These are phyloP conservation scores for Campylomormyrus tamandua DNA, from an alignment of 2,113 vertebrate genomes.

Conservation along the genomic window DNA sequence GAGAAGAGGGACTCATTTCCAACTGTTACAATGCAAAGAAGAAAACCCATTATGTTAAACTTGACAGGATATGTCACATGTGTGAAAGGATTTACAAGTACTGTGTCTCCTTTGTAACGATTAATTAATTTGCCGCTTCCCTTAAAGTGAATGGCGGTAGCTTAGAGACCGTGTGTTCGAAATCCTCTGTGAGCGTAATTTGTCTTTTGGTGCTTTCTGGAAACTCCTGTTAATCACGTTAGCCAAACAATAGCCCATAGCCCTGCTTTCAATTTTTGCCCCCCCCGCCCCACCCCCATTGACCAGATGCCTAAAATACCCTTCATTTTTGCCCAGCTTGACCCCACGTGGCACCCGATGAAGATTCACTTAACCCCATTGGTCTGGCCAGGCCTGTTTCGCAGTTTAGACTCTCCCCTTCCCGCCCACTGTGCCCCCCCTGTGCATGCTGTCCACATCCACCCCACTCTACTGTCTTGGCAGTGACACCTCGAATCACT, in stretches of 20 bases:
- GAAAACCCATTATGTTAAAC: background rate
- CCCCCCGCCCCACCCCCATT: background rate
- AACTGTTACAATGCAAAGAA: background rate
- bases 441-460: background rate
- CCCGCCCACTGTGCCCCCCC: background rate
- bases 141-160: background rate
- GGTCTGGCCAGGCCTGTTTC: background rate
- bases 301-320: background rate
- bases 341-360: background rate
- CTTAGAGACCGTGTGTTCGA: background rate
- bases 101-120: background rate
- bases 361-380: background rate
- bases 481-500: background rate
- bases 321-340: background rate
- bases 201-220: background rate
- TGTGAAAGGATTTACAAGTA: slow-evolving; percentile 11
- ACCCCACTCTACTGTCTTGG: background rate
- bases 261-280: background rate
- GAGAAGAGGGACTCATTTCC: background rate
- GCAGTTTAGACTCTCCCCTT: background rate
- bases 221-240: background rate
- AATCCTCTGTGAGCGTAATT: background rate
- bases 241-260: background rate
- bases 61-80: background rate
- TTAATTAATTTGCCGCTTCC: slow-evolving; percentile 12